Evolutionary conservation across 1,140 invertebrate genomes (phyloP), one percentile per base, ranked within the genome.

Genomic region (Radopholus similis): DNA sequence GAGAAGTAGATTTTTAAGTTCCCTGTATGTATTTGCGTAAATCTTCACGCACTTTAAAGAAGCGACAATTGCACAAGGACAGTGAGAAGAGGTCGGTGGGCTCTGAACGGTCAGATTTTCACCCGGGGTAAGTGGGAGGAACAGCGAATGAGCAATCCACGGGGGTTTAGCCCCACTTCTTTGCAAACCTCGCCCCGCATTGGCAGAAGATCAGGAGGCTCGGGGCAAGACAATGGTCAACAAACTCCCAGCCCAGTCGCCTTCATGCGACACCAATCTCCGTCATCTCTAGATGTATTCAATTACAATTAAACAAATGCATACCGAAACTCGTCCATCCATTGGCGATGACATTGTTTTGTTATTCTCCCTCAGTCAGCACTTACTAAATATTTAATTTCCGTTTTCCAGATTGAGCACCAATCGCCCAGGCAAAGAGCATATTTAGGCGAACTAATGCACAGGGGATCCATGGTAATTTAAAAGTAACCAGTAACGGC

Each of bases 81-180:
- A 72, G 73, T 6, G 71, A 73, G 44, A 73, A 73, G 40, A 73
- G 73, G 8, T 73, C 71, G n/a, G 76, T 73, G 18, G 71, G 75
- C 26, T 76, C 73, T 23, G 71, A 73, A 40, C 71, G 34, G 70
- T 34, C 71, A 21, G 71, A 73, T 37, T 75, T 73, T 55, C 76
- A 73, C 49, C 30, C 73, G 53, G 37, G 68, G 51, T 68, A 4
- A 60, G 32, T 32, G 8, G 28, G 11, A n/a, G 34, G 4, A 35
- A 26, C n/a, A 34, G 26, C 15, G 11, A 26, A 44, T 38, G 28
- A 32, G n/a, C 57, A n/a, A 18, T 15, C 4, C n/a, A 21, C 8
- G 18, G 44, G 18, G 30, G 21, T 6, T 44, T 42, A 23, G n/a
- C n/a, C 30, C 57, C 8, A 28, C 21, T 11, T 59, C 37, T 44